Conservation (phyloP, 2,888 invertebrate species). For the Zhengitettix transpicula region DNA sequence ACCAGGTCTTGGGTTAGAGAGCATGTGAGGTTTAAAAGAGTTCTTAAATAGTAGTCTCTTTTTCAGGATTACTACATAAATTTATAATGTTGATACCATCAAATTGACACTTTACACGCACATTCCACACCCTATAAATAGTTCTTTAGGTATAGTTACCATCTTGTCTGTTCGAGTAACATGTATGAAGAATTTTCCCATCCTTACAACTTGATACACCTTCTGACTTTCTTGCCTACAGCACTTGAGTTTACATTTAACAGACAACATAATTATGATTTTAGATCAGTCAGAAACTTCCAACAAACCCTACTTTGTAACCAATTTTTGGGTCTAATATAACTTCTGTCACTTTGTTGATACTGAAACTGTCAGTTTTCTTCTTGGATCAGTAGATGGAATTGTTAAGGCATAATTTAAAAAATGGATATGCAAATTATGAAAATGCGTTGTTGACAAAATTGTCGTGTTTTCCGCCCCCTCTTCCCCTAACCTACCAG, state of each 20-base stretch:
- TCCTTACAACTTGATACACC: slow-evolving; percentile 94
- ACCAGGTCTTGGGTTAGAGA: slow-evolving; percentile 94
- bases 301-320: too few relatives aligned
- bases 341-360: too few relatives aligned
- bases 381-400: too few relatives aligned
- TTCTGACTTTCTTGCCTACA: slow-evolving; percentile 98
- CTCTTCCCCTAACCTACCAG: too few relatives aligned
- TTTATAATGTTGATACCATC: slow-evolving; percentile 98
- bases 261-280: slow-evolving; percentile 93
- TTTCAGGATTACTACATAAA: slow-evolving; percentile 93
- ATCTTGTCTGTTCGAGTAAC: slow-evolving; percentile 91
- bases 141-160: slow-evolving; percentile 90
- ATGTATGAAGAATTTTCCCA: slow-evolving; percentile 99
- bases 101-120: slow-evolving; percentile 97
- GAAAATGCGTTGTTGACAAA: too few relatives aligned
- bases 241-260: slow-evolving; percentile 97
- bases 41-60: slow-evolving; percentile 98
- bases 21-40: slow-evolving; percentile 93
- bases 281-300: too few relatives aligned
- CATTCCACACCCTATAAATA: slow-evolving; percentile 99
- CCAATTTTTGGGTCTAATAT: too few relatives aligned
- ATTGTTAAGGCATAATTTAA: too few relatives aligned
- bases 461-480: too few relatives aligned
- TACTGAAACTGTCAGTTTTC: too few relatives aligned
- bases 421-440: too few relatives aligned